These are phyloP conservation scores for Prunella strophiata DNA, from an alignment of 2,797 vertebrate genomes.

Conservation along the genomic window DNA sequence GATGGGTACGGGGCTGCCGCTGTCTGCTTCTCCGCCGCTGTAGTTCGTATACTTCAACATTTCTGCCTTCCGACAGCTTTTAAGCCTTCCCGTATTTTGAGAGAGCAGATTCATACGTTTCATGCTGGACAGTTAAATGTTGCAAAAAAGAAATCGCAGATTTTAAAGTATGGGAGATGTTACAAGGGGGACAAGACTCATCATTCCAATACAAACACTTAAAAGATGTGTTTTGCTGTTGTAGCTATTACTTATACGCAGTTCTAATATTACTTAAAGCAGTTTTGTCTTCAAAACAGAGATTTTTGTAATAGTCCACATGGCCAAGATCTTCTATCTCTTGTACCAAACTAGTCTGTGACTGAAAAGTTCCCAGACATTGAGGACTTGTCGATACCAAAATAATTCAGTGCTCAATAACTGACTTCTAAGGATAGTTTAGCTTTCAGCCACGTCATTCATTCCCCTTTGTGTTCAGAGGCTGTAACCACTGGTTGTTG, in stretches of 20 bases:
- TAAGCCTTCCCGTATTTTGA: not conserved
- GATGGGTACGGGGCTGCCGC: not conserved
- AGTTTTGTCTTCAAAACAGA: not conserved
- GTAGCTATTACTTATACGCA: not conserved
- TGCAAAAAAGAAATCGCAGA: not conserved
- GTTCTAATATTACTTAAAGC: not conserved
- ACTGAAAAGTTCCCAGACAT: not conserved
- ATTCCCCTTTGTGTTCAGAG: not conserved
- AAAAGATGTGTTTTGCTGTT: not conserved
- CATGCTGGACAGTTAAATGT: not conserved
- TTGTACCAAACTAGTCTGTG: not conserved
- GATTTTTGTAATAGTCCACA: not conserved
- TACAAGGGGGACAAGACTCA: not conserved
- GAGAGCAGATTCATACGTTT: not conserved
- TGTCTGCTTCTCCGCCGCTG: not conserved
- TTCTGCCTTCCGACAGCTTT: not conserved
- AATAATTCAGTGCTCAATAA: not conserved
- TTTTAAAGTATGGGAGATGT: not conserved
- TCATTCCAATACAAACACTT: not conserved
- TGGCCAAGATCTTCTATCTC: not conserved
- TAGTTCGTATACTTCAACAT: accelerated
- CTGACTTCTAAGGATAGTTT: not conserved
- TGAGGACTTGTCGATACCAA: not conserved
- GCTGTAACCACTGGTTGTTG: not conserved
- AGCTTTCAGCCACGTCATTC: not conserved